These are phyloP conservation scores for Scolopax rusticola DNA, from an alignment of 2,797 vertebrate species.

Conservation along the genomic window DNA sequence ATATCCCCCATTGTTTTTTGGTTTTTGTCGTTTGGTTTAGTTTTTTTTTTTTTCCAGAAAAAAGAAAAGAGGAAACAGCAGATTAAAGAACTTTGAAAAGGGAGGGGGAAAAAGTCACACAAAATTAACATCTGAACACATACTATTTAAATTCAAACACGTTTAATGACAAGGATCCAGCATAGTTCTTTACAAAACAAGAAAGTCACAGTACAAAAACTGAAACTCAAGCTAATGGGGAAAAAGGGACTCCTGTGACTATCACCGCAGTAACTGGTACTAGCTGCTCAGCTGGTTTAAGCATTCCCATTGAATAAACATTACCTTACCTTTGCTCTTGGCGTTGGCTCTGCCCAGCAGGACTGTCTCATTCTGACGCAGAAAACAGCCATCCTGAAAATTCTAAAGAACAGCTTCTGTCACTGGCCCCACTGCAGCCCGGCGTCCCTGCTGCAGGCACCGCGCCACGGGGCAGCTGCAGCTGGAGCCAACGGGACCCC, in stretches of 20 bases:
- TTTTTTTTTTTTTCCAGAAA: neutral
- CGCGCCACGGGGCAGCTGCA: slow-evolving; percentile 67
- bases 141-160: slow-evolving; percentile 40
- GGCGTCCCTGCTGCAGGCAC: slow-evolving; percentile 72
- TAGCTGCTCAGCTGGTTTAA: slow-evolving; percentile 78
- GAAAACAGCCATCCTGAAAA: slow-evolving; percentile 92
- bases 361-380: slow-evolving; percentile 87
- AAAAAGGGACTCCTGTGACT: slow-evolving; percentile 42
- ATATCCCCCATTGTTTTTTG: slow-evolving; percentile 1
- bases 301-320: slow-evolving; percentile 87
- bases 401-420: slow-evolving; percentile 96
- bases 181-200: slow-evolving; percentile 20
- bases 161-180: slow-evolving; percentile 54
- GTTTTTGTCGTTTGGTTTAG: neutral
- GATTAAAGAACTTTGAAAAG: slow-evolving; percentile 75
- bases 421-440: slow-evolving; percentile 89
- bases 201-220: slow-evolving; percentile 24
- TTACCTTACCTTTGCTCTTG: slow-evolving; percentile 92
- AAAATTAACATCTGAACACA: slow-evolving; percentile 70
- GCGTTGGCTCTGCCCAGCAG: slow-evolving; percentile 85
- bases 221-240: slow-evolving; percentile 65
- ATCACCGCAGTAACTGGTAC: slow-evolving; percentile 61
- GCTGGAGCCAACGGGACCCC: slow-evolving; percentile 77
- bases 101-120: neutral
- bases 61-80: slow-evolving; percentile 74